A percentile compares a stretch with the other conserved stretches of the same genome.
Conservation (phyloP, 2,888 invertebrate species). For the Cataglyphis cursor region DNA sequence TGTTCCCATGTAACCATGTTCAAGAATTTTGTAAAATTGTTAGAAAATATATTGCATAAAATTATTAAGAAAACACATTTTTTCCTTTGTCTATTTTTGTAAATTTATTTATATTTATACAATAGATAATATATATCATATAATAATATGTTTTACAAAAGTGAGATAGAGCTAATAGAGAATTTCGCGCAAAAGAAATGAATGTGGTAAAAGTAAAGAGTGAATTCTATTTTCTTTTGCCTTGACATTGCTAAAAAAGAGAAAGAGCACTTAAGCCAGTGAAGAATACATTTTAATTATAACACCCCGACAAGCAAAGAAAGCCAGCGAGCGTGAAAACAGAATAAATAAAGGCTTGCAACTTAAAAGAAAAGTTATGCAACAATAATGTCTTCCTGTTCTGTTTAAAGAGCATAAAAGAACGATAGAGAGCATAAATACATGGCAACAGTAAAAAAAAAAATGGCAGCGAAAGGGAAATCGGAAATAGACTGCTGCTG, state of each 20-base stretch:
- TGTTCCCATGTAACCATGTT: not conserved
- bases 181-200: not conserved
- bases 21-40: not conserved
- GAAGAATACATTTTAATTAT: slow-evolving; percentile 15
- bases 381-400: slow-evolving; percentile 21
- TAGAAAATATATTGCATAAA: not conserved
- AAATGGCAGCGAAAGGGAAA: slow-evolving; percentile 65
- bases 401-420: not conserved
- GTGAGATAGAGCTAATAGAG: slow-evolving; percentile 39
- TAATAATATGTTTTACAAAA: not conserved
- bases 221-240: slow-evolving; percentile 22
- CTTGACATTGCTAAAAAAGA: slow-evolving; percentile 9
- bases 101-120: not conserved
- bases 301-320: not conserved
- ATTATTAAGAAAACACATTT: not conserved
- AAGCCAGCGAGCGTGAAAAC: not conserved
- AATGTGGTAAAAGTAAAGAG: slow-evolving; percentile 51
- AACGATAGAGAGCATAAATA: not conserved
- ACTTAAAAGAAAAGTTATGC: slow-evolving; percentile 1
- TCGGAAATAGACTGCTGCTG: slow-evolving; percentile 40
- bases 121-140: not conserved
- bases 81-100: not conserved
- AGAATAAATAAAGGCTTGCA: not conserved
- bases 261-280: not conserved
- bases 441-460: slow-evolving; percentile 30